A percentile compares a stretch with the other conserved stretches of the same genome.
Conservation (phyloP, 2,888 invertebrate species). For the Monochamus alternatus region DNA sequence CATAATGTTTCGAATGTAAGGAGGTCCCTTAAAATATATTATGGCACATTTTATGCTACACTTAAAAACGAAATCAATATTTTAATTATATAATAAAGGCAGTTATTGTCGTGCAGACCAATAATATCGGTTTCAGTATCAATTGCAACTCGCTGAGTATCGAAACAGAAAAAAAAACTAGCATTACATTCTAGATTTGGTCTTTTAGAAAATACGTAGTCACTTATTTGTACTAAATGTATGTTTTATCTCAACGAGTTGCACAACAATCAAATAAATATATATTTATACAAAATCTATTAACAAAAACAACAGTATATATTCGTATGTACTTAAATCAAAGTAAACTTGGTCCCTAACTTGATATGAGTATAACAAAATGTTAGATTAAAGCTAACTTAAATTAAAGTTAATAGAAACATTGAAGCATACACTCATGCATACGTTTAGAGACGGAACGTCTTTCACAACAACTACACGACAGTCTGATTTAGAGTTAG, state of each 20-base stretch:
- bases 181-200: background rate
- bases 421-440: constrained; percentile 4
- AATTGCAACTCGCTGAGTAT: background rate
- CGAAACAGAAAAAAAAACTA: background rate
- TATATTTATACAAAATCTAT: constrained; percentile 22
- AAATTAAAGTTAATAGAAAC: background rate
- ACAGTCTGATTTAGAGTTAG: background rate
- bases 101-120: constrained; percentile 21
- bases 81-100: constrained; percentile 24
- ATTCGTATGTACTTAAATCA: constrained; percentile 18
- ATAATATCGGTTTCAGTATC: constrained; percentile 9
- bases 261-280: background rate
- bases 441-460: constrained; percentile 10
- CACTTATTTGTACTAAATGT: no score
- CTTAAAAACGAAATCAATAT: constrained; percentile 11
- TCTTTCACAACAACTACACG: constrained; percentile 2
- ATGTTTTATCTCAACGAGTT: background rate
- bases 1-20: constrained; percentile 14
- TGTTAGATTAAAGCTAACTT: background rate
- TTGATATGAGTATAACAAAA: constrained; percentile 9
- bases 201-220: no score
- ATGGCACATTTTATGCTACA: constrained; percentile 27
- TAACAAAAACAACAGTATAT: constrained; percentile 26
- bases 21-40: background rate
- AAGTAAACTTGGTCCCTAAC: constrained; percentile 23